Conservation (phyloP, 2,113 vertebrate species). For the Austrofundulus limnaeus region DNA sequence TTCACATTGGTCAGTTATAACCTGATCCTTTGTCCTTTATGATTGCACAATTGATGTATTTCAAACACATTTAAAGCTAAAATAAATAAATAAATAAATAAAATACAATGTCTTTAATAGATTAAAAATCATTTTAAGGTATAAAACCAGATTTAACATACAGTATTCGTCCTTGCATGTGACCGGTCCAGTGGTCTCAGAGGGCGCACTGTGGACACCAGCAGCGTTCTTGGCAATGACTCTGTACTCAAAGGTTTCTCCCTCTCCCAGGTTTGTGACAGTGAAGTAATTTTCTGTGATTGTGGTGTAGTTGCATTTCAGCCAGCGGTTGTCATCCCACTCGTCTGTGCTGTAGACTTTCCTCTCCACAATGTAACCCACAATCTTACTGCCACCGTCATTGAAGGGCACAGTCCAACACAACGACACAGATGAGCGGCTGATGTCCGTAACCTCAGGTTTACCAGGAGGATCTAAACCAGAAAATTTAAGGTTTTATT, state of each 20-base stretch:
- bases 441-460: conserved; percentile 93
- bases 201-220: conserved; percentile 91
- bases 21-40: too few relatives aligned
- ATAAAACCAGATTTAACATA: conserved; percentile 75
- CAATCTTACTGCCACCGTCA: conserved; percentile 93
- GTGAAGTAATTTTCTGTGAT: conserved; percentile 94
- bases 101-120: background rate
- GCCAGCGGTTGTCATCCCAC: conserved; percentile 90
- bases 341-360: conserved; percentile 86
- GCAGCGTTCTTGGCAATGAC: conserved; percentile 92
- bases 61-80: background rate
- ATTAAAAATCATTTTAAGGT: too few relatives aligned
- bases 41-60: background rate
- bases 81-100: too few relatives aligned
- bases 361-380: conserved; percentile 92
- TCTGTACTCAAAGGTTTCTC: conserved; percentile 90
- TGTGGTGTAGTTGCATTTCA: conserved; percentile 98
- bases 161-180: conserved; percentile 97
- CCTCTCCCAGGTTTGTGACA: conserved; percentile 87
- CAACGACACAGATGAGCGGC: conserved; percentile 88
- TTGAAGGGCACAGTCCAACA: conserved; percentile 91
- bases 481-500: background rate
- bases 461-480: conserved; percentile 88
- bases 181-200: conserved; percentile 89
- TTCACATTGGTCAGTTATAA: too few relatives aligned